These are phyloP conservation scores for Caiman crocodilus DNA, from an alignment of 2,797 vertebrate species.

Conservation along the genomic window DNA sequence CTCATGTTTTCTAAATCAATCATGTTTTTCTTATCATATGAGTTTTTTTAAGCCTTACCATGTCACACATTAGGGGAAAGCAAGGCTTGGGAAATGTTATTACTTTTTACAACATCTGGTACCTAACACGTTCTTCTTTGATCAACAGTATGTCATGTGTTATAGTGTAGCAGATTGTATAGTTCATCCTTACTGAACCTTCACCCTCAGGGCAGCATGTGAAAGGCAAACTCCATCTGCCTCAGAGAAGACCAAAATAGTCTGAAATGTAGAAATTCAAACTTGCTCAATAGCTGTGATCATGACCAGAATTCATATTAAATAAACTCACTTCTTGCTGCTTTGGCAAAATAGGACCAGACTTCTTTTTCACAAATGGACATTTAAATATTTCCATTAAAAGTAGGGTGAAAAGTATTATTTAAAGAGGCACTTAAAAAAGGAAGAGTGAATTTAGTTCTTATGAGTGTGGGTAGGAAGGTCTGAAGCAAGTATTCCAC, in stretches of 20 bases:
- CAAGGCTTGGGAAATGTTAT: constrained; percentile 37
- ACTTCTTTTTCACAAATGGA: neutral
- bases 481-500: neutral
- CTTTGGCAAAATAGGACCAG: neutral
- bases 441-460: neutral
- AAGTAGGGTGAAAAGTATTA: too few species aligned
- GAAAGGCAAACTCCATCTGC: constrained; percentile 57
- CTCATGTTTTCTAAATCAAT: neutral
- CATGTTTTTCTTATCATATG: constrained; percentile 19
- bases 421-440: too few species aligned
- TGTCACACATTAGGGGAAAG: constrained; percentile 37
- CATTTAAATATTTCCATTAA: neutral
- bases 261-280: constrained; percentile 33
- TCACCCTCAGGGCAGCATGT: constrained; percentile 56
- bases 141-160: constrained; percentile 58
- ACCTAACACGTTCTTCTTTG: constrained; percentile 35
- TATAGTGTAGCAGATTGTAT: constrained; percentile 54
- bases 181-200: constrained; percentile 67
- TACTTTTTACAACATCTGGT: constrained; percentile 59
- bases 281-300: neutral
- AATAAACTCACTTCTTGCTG: neutral
- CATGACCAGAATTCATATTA: constrained; percentile 16
- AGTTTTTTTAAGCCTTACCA: constrained; percentile 13
- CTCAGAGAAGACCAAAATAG: constrained; percentile 54
- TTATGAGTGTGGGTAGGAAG: neutral